A percentile compares a stretch with the other conserved stretches of the same genome.
Evolutionary conservation across 2,888 invertebrate genomes (phyloP).

Genomic region (Gisinianus flammeolus): DNA sequence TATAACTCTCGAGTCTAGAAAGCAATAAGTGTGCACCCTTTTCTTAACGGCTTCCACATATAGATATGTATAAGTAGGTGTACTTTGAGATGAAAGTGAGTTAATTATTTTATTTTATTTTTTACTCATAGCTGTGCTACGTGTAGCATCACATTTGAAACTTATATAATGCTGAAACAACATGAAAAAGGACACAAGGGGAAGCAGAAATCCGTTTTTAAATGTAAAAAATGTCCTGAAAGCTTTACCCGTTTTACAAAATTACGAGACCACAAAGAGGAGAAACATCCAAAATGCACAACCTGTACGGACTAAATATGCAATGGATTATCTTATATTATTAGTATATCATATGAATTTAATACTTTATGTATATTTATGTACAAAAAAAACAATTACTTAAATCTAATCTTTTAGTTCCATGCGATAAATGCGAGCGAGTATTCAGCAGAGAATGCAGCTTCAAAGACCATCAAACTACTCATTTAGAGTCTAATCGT

Average conservation of each 20-base stretch:
- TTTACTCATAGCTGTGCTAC: slow-evolving; percentile 43
- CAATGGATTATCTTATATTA: too few relatives aligned
- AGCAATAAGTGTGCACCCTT: too few relatives aligned
- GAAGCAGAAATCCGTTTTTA: neutral
- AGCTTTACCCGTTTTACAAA: neutral
- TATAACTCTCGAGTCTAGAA: too few relatives aligned
- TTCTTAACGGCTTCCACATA: too few relatives aligned
- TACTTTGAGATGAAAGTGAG: neutral
- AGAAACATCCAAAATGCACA: neutral
- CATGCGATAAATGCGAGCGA: slow-evolving; percentile 43
- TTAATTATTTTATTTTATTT: neutral
- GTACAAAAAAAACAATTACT: too few relatives aligned
- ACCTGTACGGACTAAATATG: too few relatives aligned
- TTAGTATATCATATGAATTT: too few relatives aligned
- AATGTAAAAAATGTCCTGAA: slow-evolving; percentile 20
- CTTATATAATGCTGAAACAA: slow-evolving; percentile 29
- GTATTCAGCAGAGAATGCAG: slow-evolving; percentile 45
- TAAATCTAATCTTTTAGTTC: too few relatives aligned
- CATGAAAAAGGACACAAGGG: slow-evolving; percentile 35
- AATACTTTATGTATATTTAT: too few relatives aligned
- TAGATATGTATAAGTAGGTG: too few relatives aligned
- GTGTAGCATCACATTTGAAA: slow-evolving; percentile 44
- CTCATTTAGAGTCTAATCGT: slow-evolving; percentile 43
- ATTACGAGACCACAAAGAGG: neutral
- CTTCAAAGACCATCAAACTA: slow-evolving; percentile 41